Conservation (phyloP, 2,888 invertebrate genomes). For the Masnerella sp. region DNA sequence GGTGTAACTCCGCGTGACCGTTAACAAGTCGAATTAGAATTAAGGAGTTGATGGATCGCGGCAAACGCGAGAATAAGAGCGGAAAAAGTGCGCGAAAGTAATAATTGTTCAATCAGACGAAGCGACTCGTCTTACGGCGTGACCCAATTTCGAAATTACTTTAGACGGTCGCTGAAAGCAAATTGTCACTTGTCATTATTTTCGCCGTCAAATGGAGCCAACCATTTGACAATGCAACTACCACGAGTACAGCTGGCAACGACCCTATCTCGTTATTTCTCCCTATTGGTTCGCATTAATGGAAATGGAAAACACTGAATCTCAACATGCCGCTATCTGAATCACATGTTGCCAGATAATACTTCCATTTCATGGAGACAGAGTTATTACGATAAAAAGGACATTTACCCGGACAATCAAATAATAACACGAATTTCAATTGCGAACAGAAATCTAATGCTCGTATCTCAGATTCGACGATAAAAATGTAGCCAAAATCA, state of each 20-base stretch:
- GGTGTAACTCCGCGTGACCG: no score
- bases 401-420: conserved; percentile 38
- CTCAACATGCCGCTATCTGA: conserved; percentile 45
- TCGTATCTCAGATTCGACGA: not conserved
- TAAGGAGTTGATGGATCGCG: no score
- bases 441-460: not conserved
- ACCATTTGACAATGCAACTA: conserved; percentile 53
- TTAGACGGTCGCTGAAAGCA: conserved; percentile 34
- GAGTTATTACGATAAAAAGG: conserved; percentile 41
- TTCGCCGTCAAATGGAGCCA: conserved; percentile 45
- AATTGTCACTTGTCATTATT: conserved; percentile 58
- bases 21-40: no score
- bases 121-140: conserved; percentile 30
- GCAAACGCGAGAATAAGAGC: no score
- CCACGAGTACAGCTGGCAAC: conserved; percentile 55
- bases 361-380: conserved; percentile 34
- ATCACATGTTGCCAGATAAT: conserved; percentile 53
- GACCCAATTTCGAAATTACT: conserved; percentile 58
- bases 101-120: conserved; percentile 31
- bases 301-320: conserved; percentile 62
- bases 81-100: no score
- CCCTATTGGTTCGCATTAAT: conserved; percentile 61
- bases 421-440: conserved; percentile 21
- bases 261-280: conserved; percentile 62
- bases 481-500: no score